Conservation (phyloP, 2,113 vertebrate genomes). For the Rostratula benghalensis region DNA sequence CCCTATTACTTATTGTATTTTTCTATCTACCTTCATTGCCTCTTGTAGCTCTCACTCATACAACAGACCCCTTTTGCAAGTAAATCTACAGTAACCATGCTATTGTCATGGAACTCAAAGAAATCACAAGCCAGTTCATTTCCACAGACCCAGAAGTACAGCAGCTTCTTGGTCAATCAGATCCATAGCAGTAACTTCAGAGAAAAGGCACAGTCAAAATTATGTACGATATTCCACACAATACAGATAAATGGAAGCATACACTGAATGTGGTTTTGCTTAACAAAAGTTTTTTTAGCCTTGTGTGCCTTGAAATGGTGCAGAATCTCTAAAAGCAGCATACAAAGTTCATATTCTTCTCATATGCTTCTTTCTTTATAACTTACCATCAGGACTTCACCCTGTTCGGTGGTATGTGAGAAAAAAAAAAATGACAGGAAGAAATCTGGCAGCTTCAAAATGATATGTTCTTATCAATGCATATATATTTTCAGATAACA, state of each 20-base stretch:
- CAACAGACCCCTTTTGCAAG: neutral
- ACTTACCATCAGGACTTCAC: neutral
- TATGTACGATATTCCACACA: neutral
- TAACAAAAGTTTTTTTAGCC: neutral
- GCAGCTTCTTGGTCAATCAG: neutral
- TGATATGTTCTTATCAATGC: neutral
- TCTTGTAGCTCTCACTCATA: neutral
- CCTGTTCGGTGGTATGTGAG: neutral
- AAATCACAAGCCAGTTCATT: neutral
- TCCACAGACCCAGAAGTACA: neutral
- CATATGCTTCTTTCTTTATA: neutral
- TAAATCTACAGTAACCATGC: neutral
- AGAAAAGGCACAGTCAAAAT: neutral
- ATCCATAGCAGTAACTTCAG: neutral
- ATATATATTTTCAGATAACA: neutral
- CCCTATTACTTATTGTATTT: neutral
- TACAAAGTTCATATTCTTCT: neutral
- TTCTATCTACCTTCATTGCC: neutral
- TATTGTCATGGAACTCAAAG: neutral
- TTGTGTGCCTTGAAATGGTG: neutral
- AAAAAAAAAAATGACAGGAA: neutral
- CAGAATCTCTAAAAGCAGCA: neutral
- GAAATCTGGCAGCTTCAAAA: neutral
- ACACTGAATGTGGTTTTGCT: neutral
- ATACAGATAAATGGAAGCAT: rapidly evolving